Base-by-base conservation (phyloP, 2,888 invertebrate species). In the Nebria brevicollis region DNA sequence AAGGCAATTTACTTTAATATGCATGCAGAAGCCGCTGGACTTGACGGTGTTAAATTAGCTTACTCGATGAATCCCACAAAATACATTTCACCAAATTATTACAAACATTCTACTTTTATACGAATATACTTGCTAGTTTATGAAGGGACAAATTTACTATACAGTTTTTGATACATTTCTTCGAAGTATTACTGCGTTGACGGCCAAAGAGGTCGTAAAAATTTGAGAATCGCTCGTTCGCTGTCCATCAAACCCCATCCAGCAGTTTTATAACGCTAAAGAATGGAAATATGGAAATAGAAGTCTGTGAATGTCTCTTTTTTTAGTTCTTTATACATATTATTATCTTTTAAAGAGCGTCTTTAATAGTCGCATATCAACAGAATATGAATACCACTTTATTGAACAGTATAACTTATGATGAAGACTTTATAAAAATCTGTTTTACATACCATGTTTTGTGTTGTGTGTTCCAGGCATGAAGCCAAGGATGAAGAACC, bases 401-500 rank as follows among this genome's bases (percentile, higher is more conserved):
- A 54, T 54, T 11, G 54, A 54, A 54, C 2, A 54, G 8, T 54
- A 54, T 54, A 54, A 11, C 54, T 54, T 54, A 54, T 13, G 54
- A 54, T 3, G 5, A 4, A 1, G 54, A 54, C 54, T 54, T 2
- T 54, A 54, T 54, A 54, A 54, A 54, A 54, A 54, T 54, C 54
- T 3, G 54, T 54, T 54, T 54, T 54, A 54, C 54, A 54, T 54
- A 2, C 7, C 4, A 13, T 54, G 34, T 54, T 54, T 41, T 72
- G 34, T 26, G 77, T 83, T 77, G 84, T 86, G 86, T 87, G 83
- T 89, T 89, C 0, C 92, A 98, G 98, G 97, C 84, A 93, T 95
- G 93, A 97, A 97, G 87, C 96, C 97, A 0, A 93, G 95, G 83
- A 93, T 97, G 90, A 96, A 96, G 88, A 97, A 97, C 88, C 98